A percentile compares a stretch with the other conserved stretches of the same genome.
Evolutionary conservation across 2,113 vertebrate species (phyloP).

Genomic region (Morone saxatilis): DNA sequence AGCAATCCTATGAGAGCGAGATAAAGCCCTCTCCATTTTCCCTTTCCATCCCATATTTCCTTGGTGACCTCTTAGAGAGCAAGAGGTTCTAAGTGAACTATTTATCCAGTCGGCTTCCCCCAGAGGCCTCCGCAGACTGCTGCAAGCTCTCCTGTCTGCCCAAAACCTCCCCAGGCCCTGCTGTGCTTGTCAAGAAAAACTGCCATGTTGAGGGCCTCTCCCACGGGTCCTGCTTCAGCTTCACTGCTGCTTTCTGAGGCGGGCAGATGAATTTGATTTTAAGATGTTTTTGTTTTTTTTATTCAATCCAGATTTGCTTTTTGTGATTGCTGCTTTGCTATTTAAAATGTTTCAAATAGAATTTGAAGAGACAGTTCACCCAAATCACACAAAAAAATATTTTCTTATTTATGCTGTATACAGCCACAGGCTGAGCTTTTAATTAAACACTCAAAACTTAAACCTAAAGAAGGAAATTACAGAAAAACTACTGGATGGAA

Average conservation of each 20-base stretch:
- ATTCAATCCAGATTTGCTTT: conserved; percentile 73
- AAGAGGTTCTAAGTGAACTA: conserved; percentile 77
- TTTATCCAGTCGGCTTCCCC: conserved; percentile 72
- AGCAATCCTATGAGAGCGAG: conserved; percentile 59
- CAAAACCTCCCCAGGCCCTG: conserved; percentile 65
- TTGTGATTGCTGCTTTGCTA: conserved; percentile 41
- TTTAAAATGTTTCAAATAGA: background rate
- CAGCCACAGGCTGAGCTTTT: too few relatives aligned
- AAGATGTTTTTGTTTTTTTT: conserved; percentile 56
- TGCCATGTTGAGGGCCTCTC: conserved; percentile 84
- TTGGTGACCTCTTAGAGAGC: conserved; percentile 80
- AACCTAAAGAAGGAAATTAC: background rate
- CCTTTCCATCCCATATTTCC: conserved; percentile 65
- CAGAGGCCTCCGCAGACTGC: conserved; percentile 63
- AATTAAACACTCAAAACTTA: background rate
- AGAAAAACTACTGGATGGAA: background rate
- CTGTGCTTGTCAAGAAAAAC: conserved; percentile 84
- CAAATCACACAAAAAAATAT: background rate
- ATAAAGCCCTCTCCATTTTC: conserved; percentile 65
- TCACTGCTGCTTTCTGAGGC: conserved; percentile 47
- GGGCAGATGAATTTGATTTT: conserved; percentile 76
- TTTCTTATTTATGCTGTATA: background rate
- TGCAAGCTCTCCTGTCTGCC: conserved; percentile 73
- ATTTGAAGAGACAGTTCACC: background rate
- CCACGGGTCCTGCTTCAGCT: conserved; percentile 60